Conservation (phyloP, 2,113 vertebrate genomes). For the Chrysemys picta region DNA sequence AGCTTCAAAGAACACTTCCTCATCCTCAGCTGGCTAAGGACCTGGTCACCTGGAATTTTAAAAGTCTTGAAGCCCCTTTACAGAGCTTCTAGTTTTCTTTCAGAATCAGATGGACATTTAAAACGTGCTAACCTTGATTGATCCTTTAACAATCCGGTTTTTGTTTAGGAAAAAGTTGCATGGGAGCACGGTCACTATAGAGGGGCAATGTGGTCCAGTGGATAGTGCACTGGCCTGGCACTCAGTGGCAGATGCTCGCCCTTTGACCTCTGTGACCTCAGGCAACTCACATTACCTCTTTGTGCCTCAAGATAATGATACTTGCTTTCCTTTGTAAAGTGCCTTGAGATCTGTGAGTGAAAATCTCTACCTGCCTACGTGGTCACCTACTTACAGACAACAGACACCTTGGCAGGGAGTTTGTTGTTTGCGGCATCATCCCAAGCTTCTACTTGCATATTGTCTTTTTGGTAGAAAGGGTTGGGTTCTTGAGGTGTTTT, state of each 20-base stretch:
- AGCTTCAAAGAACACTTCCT: not conserved
- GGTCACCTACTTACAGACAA: not conserved
- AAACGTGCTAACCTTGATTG: not conserved
- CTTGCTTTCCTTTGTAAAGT: not conserved
- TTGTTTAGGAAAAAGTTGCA: not conserved
- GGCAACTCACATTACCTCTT: not conserved
- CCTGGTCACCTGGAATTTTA: not conserved
- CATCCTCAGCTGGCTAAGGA: not conserved
- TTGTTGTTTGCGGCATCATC: not conserved
- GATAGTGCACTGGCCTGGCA: not conserved
- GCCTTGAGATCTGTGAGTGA: not conserved
- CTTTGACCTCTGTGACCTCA: not conserved
- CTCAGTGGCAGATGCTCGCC: not conserved
- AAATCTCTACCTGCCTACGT: not conserved
- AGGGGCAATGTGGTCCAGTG: not conserved
- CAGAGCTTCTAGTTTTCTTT: not conserved
- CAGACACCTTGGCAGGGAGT: not conserved
- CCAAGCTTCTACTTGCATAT: not conserved
- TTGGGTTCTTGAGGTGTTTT: constrained; percentile 11
- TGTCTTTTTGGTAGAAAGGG: constrained; percentile 8
- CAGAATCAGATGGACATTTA: not conserved
- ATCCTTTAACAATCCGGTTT: not conserved
- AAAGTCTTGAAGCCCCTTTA: fast-evolving
- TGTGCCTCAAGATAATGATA: not conserved
- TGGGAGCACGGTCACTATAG: not conserved